Conservation (phyloP, 2,113 vertebrate species). For the Atrichornis clamosus region DNA sequence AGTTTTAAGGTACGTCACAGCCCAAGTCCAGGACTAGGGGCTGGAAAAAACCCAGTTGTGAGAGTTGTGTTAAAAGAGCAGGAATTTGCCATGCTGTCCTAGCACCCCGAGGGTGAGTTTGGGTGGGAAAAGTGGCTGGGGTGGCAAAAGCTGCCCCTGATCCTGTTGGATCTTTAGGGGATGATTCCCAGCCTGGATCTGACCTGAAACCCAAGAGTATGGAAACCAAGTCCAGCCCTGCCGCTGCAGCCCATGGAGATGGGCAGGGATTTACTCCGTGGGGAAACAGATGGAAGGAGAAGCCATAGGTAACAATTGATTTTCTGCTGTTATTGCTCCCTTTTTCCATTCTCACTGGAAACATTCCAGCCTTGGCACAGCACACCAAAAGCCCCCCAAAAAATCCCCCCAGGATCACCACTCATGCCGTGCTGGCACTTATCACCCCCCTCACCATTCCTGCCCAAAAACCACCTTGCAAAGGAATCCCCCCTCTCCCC, state of each 20-base stretch:
- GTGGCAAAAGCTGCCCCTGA: not conserved
- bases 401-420: not conserved
- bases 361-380: rapidly evolving
- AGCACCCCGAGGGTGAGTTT: not conserved
- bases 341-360: not conserved
- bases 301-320: rapidly evolving
- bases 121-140: not conserved
- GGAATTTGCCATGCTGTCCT: not conserved
- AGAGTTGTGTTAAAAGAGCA: not conserved
- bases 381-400: rapidly evolving
- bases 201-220: not conserved
- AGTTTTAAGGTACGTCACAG: not conserved
- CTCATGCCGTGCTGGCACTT: not conserved
- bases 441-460: not conserved
- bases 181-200: not conserved
- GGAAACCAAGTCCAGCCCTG: not conserved
- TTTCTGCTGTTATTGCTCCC: not conserved
- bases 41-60: rapidly evolving
- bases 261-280: not conserved
- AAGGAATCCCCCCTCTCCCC: not conserved
- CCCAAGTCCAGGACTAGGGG: not conserved
- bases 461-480: rapidly evolving
- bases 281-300: not conserved
- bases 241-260: rapidly evolving
- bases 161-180: not conserved